These are phyloP conservation scores for Girardinus metallicus DNA, from an alignment of 2,797 vertebrate genomes.

Conservation along the genomic window DNA sequence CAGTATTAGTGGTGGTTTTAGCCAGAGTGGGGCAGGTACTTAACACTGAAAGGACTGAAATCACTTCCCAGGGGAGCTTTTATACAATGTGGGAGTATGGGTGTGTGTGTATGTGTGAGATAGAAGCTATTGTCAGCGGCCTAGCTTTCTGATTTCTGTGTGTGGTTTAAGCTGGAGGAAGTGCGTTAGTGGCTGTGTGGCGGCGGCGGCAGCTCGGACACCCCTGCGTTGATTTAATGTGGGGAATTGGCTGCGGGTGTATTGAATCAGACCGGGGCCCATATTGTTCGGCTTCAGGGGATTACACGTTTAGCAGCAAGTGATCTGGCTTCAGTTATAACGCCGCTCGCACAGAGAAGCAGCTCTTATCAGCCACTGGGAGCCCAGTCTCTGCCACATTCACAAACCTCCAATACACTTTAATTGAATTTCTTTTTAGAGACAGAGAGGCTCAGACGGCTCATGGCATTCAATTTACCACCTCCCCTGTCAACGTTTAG, in stretches of 20 bases:
- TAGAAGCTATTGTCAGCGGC: slow-evolving; percentile 73
- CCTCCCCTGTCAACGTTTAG: slow-evolving; percentile 88
- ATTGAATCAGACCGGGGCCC: slow-evolving; percentile 94
- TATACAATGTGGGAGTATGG: slow-evolving; percentile 59
- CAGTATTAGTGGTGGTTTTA: slow-evolving; percentile 74
- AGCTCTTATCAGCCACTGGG: slow-evolving; percentile 93
- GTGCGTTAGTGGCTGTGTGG: slow-evolving; percentile 83
- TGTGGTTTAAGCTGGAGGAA: slow-evolving; percentile 93
- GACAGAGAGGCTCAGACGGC: slow-evolving; percentile 95
- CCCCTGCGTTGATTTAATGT: slow-evolving; percentile 94
- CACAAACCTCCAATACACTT: slow-evolving; percentile 99
- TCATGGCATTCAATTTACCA: slow-evolving; percentile 95
- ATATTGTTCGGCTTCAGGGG: slow-evolving; percentile 93
- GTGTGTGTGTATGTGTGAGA: slow-evolving; percentile 51
- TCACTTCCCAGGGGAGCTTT: slow-evolving; percentile 78
- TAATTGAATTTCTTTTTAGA: slow-evolving; percentile 99
- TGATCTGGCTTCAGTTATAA: slow-evolving; percentile 93
- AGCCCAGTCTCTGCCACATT: slow-evolving; percentile 93
- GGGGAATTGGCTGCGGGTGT: slow-evolving; percentile 93
- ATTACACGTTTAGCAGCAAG: slow-evolving; percentile 96
- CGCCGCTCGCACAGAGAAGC: slow-evolving; percentile 79
- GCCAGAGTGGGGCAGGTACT: slow-evolving; percentile 76
- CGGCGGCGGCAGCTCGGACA: slow-evolving; percentile 62
- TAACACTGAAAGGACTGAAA: slow-evolving; percentile 79
- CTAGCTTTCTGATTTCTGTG: slow-evolving; percentile 74